These are phyloP conservation scores for Agrotis ipsilon DNA, from an alignment of 2,888 invertebrate species.

Conservation along the genomic window DNA sequence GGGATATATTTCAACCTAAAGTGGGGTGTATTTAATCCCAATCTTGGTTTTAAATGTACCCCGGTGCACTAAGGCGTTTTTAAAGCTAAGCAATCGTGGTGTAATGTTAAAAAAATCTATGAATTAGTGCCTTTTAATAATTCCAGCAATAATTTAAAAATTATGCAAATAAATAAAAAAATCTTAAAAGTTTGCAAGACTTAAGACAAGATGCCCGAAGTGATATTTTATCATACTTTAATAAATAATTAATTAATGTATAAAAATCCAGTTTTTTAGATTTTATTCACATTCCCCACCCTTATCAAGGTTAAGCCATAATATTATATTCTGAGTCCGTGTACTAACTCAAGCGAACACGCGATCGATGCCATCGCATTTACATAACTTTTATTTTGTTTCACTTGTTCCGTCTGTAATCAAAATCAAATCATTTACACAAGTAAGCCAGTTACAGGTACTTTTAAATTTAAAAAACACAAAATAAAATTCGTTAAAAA, in stretches of 20 bases:
- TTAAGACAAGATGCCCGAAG: conserved; percentile 4
- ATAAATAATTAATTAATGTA: conserved; percentile 4
- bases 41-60: neutral
- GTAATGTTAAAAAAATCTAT: neutral
- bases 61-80: neutral
- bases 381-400: neutral
- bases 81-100: neutral
- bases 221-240: conserved; percentile 9
- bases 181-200: neutral
- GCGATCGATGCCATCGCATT: neutral
- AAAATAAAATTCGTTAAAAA: too few species aligned
- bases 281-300: conserved; percentile 31
- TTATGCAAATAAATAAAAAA: neutral
- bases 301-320: conserved; percentile 1
- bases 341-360: neutral
- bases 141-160: conserved; percentile 2
- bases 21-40: neutral
- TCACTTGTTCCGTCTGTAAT: too few species aligned
- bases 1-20: neutral
- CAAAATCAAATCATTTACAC: too few species aligned
- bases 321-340: neutral
- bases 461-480: too few species aligned
- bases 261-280: conserved; percentile 19
- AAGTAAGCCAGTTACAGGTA: too few species aligned
- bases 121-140: conserved; percentile 6